A percentile compares a stretch with the other conserved stretches of the same genome.
These are phyloP conservation scores for Accipiter virgatus DNA, from an alignment of 2,113 vertebrate genomes.

Conservation along the genomic window DNA sequence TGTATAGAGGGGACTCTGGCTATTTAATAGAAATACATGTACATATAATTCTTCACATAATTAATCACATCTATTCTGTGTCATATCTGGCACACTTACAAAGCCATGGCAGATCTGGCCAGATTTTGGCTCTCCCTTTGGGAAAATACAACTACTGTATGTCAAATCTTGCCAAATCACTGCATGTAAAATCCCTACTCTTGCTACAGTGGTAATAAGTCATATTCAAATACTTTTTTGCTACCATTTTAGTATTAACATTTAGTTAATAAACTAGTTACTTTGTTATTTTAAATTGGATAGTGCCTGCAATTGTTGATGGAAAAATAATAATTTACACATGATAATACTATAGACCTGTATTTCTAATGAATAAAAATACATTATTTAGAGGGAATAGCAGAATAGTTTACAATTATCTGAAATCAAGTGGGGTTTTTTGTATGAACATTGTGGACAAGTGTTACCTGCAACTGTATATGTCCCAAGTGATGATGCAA, in stretches of 20 bases:
- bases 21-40: conserved; percentile 6
- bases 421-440: background rate
- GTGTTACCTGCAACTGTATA: background rate
- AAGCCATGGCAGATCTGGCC: conserved; percentile 40
- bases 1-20: background rate
- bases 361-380: background rate
- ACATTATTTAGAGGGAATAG: background rate
- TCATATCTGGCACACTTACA: conserved; percentile 36
- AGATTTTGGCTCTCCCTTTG: conserved; percentile 55
- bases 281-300: background rate
- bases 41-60: conserved; percentile 26
- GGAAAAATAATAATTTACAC: background rate
- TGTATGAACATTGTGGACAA: background rate
- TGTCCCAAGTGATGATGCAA: background rate
- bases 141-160: conserved; percentile 60
- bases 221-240: background rate
- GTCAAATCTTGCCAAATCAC: conserved; percentile 45
- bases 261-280: background rate
- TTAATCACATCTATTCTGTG: conserved; percentile 42
- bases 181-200: background rate
- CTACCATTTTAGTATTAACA: background rate
- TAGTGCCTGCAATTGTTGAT: background rate
- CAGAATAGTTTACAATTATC: background rate
- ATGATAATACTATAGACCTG: background rate
- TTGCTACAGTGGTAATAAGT: background rate